Evolutionary conservation across 64 coral and sea anemone genomes (phyloP), one percentile per base, ranked within the genome.

Genomic region (Exaiptasia diaphana): DNA sequence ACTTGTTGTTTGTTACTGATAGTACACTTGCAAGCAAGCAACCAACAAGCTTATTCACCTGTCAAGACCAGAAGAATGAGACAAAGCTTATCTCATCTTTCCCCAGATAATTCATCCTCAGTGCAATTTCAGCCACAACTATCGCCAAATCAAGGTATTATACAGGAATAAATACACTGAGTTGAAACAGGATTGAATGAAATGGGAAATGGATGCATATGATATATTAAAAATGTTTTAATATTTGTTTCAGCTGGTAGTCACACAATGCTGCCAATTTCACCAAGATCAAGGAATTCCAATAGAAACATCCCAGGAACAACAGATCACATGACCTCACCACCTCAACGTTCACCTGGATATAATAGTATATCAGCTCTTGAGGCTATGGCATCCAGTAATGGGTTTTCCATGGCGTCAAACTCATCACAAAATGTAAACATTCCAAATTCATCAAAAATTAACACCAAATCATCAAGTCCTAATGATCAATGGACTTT

Each of bases 61-160:
- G 42, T 88, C 3, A 93, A 93, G 50, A 93, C 91, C 77, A 93
- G 91, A 50, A 74, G 53, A 23, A 82, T 83, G 40, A 76, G 85
- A 61, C 85, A 88, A 13, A 57, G 42, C 61, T 38, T 83, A 4
- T 71, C 91, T 31, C 72, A 93, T 35, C 75, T 3, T 37, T 50
- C 10, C 49, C 49, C 49, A 10, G n/a, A 52, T 52, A 12, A n/a
- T 52, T 10, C 10, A 12, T 52, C 49, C n/a, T 52, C n/a, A n/a
- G n/a, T n/a, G n/a, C n/a, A n/a, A n/a, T n/a, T n/a, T n/a, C n/a
- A n/a, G n/a, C n/a, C n/a, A n/a, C n/a, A n/a, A n/a, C n/a, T 52
- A 52, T n/a, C 10, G 49, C 49, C 49, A 52, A 52, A 52, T n/a
- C 49, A 52, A 52, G 49, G 49, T n/a, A n/a, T n/a, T n/a, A n/a